A percentile compares a stretch with the other conserved stretches of the same genome.
phyloP scores from a whole-genome alignment of 1,140 invertebrate species.

The Drosophila subpulchrella region DNA sequence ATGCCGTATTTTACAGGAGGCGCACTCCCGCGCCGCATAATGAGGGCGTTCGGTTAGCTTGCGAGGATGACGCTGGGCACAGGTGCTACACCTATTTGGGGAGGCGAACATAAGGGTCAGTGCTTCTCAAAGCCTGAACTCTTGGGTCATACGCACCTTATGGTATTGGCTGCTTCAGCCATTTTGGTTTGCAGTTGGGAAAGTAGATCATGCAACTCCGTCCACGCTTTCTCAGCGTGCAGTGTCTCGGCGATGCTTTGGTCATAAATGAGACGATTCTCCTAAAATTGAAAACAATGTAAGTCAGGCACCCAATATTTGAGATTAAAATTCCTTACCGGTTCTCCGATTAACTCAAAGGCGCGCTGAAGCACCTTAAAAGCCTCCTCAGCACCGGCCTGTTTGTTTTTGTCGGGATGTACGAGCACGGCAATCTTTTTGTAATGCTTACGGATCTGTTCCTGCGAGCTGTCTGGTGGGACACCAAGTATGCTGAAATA shows the following conservation, averaged over 20 bases:
- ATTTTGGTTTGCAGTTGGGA: conserved; percentile 96
- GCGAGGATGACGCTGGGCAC: conserved; percentile 94
- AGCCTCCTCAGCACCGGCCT: conserved; percentile 96
- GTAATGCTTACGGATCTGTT: conserved; percentile 97
- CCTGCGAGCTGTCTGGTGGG: conserved; percentile 93
- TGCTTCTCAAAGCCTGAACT: too few relatives aligned
- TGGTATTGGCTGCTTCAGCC: conserved; percentile 95
- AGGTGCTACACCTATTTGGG: conserved; percentile 91
- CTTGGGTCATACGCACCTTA: conserved; percentile 85
- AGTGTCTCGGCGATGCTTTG: conserved; percentile 89
- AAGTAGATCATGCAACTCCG: conserved; percentile 91
- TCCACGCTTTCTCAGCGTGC: conserved; percentile 93
- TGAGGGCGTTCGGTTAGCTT: conserved; percentile 92
- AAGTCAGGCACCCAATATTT: not conserved
- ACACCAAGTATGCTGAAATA: conserved; percentile 93
- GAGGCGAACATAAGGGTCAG: not conserved
- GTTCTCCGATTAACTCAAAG: conserved; percentile 97
- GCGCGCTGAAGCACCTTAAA: conserved; percentile 98
- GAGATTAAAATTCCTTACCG: conserved; percentile 86
- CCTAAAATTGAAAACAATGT: conserved; percentile 85
- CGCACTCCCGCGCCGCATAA: conserved; percentile 95
- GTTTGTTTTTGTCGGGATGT: conserved; percentile 97
- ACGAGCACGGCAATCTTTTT: conserved; percentile 96
- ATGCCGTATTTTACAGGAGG: conserved; percentile 95
- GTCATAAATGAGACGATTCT: conserved; percentile 91